phyloP scores from a whole-genome alignment of 2,113 vertebrate species.

The Balaenoptera acutorostrata region DNA sequence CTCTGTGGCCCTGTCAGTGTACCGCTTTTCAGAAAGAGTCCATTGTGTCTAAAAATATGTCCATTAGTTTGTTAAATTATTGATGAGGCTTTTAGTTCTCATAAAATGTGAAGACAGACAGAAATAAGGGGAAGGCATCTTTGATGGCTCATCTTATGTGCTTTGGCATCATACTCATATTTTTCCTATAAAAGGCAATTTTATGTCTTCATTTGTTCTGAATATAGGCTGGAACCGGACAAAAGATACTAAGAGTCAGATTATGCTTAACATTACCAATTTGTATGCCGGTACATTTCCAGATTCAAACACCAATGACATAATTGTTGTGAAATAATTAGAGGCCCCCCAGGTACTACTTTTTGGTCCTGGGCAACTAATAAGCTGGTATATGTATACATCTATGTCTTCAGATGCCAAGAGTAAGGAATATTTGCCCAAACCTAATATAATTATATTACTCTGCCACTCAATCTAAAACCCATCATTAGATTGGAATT shows the following conservation, averaged over 20 bases:
- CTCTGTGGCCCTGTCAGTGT: neutral
- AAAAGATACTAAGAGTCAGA: neutral
- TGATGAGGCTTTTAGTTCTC: conserved; percentile 77
- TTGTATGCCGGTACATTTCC: neutral
- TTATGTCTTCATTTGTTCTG: conserved; percentile 44
- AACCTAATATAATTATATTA: neutral
- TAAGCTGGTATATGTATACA: neutral
- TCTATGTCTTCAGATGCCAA: neutral
- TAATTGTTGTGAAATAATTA: neutral
- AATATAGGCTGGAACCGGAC: neutral
- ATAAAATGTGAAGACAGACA: conserved; percentile 54
- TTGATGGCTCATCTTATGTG: neutral
- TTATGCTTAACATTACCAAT: neutral
- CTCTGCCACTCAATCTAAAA: neutral
- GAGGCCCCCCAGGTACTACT: fast-evolving
- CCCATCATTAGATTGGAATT: neutral
- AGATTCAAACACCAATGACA: neutral
- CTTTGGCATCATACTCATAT: conserved; percentile 1
- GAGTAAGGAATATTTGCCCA: neutral
- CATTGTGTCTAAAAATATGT: conserved; percentile 58
- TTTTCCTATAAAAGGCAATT: conserved; percentile 49
- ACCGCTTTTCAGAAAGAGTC: neutral
- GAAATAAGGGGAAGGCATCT: neutral
- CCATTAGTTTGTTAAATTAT: conserved; percentile 80
- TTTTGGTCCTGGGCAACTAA: neutral